Percentiles rank a stretch among this genome's conserved stretches.
Evolutionary conservation across 2,113 vertebrate genomes (phyloP).

Genomic region (Leptodactylus fuscus): DNA sequence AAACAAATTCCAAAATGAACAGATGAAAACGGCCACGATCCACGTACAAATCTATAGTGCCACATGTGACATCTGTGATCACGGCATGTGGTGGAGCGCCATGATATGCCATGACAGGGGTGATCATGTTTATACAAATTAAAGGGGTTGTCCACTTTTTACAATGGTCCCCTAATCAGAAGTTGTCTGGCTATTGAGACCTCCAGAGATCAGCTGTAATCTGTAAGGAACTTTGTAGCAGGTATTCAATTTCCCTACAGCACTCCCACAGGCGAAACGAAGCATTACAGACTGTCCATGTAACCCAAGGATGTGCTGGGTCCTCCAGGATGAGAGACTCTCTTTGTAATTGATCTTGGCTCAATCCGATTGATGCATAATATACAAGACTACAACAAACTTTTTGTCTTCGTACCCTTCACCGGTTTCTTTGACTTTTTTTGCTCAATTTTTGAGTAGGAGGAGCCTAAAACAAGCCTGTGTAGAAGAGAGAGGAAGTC

Average conservation of each 20-base stretch:
- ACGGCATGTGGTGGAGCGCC: too few relatives aligned
- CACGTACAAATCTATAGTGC: too few relatives aligned
- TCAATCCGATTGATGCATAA: too few relatives aligned
- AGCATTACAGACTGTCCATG: not conserved
- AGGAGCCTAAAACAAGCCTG: not conserved
- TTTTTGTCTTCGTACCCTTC: not conserved
- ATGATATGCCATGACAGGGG: too few relatives aligned
- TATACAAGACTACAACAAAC: too few relatives aligned
- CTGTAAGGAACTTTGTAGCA: not conserved
- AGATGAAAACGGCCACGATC: too few relatives aligned
- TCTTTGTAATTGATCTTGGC: too few relatives aligned
- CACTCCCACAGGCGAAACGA: not conserved
- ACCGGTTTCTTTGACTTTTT: not conserved
- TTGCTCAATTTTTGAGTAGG: not conserved
- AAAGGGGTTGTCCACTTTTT: too few relatives aligned
- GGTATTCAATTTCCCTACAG: not conserved
- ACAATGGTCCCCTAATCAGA: not conserved
- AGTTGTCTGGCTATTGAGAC: not conserved
- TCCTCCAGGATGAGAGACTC: too few relatives aligned
- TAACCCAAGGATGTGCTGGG: not conserved
- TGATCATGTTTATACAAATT: too few relatives aligned
- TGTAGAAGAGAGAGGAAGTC: not conserved
- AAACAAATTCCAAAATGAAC: too few relatives aligned
- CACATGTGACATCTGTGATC: too few relatives aligned
- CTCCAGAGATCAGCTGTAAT: not conserved